phyloP scores from a whole-genome alignment of 2,888 invertebrate genomes.

The Mythimna pallens region DNA sequence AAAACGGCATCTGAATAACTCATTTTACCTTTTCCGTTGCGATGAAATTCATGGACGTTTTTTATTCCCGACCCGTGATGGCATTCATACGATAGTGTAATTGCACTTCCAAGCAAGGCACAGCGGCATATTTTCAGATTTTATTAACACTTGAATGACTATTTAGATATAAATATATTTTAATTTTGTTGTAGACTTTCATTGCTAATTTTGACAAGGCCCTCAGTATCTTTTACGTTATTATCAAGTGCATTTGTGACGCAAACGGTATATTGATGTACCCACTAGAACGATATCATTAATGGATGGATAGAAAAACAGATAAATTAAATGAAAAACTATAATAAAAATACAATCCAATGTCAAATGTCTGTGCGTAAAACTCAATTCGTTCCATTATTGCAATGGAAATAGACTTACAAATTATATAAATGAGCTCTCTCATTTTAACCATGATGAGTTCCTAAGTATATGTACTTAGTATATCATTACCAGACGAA shows the following conservation, averaged over 20 bases:
- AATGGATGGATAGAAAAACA: slow-evolving; percentile 14
- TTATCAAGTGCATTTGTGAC: neutral
- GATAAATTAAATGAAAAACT: slow-evolving; percentile 63
- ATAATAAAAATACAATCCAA: slow-evolving; percentile 80
- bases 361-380: slow-evolving; percentile 82
- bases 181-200: neutral
- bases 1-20: too few relatives aligned
- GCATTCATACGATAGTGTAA: too few relatives aligned
- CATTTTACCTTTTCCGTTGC: too few relatives aligned
- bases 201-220: neutral
- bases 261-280: neutral
- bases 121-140: too few relatives aligned
- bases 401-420: slow-evolving; percentile 64
- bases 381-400: slow-evolving; percentile 69
- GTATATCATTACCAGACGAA: slow-evolving; percentile 51
- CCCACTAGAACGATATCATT: neutral
- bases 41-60: too few relatives aligned
- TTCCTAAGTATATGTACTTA: slow-evolving; percentile 57
- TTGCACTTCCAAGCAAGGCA: too few relatives aligned
- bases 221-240: neutral
- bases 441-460: slow-evolving; percentile 49
- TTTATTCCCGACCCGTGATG: too few relatives aligned
- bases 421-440: slow-evolving; percentile 66
- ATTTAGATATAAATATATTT: neutral
- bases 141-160: neutral